Evolutionary conservation across 2,113 vertebrate genomes (phyloP), one percentile per base, ranked within the genome.

Genomic region (Oreocharis arfaki): DNA sequence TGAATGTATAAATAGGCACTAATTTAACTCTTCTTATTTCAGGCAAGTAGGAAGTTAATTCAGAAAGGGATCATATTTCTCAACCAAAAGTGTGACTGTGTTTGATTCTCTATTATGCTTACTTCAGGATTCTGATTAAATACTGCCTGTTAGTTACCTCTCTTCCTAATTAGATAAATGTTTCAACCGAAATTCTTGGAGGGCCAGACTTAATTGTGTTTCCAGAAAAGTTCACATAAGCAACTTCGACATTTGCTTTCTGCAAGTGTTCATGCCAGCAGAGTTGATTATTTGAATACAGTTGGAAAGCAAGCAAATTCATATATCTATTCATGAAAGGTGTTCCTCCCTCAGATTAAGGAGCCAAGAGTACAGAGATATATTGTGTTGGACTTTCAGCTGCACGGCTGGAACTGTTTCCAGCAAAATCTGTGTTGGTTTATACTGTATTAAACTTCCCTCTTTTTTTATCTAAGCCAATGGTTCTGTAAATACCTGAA

Each of bases 171-270:
- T 85, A 87, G 63, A 80, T 63, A 79, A 82, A 65, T 0, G 1
- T 76, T 91, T 90, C 79, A 53, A 53, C 26, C 1, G 0, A 85
- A 84, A 50, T 80, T 88, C 33, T 90, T 91, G 52, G 55, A 88
- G 39, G 35, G 27, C 8, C 50, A 76, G 37, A 73, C 70, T 73
- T 82, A 79, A 63, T 27, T 83, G 2, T 77, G 22, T 44, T 93
- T 93, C 24, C 56, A 89, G 56, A 81, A 67, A 75, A 84, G 30
- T 27, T 82, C 13, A 22, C 19, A 30, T 75, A 73, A 89, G 49
- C 61, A 91, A 42, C 65, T 91, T 82, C 84, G 69, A 84, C 32
- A 33, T 94, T 84, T 94, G n/a, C 47, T 89, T 91, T 91, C 82
- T 50, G 19, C 8, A 60, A 59, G 42, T 23, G 30, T 37, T 85